A percentile compares a stretch with the other conserved stretches of the same genome.
Evolutionary conservation across 2,888 invertebrate species (phyloP).

Genomic region (Xanthorhoe designata): DNA sequence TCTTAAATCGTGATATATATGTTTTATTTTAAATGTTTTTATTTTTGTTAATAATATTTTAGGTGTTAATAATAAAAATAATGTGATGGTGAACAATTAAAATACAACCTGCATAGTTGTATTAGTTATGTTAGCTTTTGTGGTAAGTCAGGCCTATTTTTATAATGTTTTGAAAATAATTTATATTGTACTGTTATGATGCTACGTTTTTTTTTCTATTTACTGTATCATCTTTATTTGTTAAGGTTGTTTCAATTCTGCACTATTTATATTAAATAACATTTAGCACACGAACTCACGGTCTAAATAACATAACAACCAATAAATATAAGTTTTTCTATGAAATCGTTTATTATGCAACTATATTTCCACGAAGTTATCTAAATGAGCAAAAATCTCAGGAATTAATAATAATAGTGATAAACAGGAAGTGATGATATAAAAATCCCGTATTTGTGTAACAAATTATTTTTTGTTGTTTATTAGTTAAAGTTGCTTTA

Average conservation of each 20-base stretch:
- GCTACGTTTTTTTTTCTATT: too few species aligned
- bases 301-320: not conserved
- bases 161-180: not conserved
- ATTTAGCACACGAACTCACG: not conserved
- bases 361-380: not conserved
- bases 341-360: not conserved
- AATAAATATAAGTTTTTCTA: constrained; percentile 1
- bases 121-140: constrained; percentile 7
- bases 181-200: too few species aligned
- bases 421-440: constrained; percentile 12
- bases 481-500: constrained; percentile 19
- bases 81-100: constrained; percentile 14
- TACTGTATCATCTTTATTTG: too few species aligned
- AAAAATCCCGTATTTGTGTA: not conserved
- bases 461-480: constrained; percentile 13
- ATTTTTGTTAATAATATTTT: constrained; percentile 20
- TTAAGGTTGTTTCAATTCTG: too few species aligned
- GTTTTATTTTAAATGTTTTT: constrained; percentile 1
- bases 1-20: not conserved
- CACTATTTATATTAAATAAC: too few species aligned
- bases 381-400: constrained; percentile 9
- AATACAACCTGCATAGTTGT: too few species aligned
- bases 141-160: constrained; percentile 16
- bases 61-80: constrained; percentile 6
- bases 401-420: not conserved